Evolutionary conservation across 2,888 invertebrate genomes (phyloP).

Genomic region (Dolomedes plantarius): DNA sequence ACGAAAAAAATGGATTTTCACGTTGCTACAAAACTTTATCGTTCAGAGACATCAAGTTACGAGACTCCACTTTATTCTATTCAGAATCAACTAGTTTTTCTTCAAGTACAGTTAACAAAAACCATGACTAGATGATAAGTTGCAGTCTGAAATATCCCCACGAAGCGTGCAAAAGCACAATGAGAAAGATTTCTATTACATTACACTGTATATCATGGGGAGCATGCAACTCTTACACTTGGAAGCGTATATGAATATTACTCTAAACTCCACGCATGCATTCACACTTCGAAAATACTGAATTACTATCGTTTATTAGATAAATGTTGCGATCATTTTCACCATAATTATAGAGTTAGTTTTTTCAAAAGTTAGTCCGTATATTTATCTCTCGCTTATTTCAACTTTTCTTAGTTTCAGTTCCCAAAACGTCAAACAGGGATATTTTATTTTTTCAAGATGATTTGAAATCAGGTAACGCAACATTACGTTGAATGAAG

Average conservation of each 20-base stretch:
- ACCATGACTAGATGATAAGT: conserved; percentile 64
- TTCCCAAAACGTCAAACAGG: too few species aligned
- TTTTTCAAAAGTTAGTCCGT: too few species aligned
- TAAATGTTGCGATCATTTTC: too few species aligned
- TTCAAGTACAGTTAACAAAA: conserved; percentile 37
- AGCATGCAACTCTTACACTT: background rate
- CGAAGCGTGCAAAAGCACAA: background rate
- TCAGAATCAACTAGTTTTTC: conserved; percentile 21
- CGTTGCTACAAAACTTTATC: background rate
- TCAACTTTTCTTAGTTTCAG: too few species aligned
- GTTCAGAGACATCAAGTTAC: background rate
- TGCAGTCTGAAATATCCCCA: conserved; percentile 13
- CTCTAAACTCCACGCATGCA: background rate
- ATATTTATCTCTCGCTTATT: too few species aligned
- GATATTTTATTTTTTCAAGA: too few species aligned
- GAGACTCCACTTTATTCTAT: background rate
- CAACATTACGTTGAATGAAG: too few species aligned
- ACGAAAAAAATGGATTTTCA: background rate
- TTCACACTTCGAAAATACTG: background rate
- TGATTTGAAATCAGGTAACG: too few species aligned
- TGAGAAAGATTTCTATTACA: background rate
- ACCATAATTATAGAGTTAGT: too few species aligned
- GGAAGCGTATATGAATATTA: background rate
- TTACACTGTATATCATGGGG: background rate
- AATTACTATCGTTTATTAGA: background rate